A percentile compares a stretch with the other conserved stretches of the same genome.
Evolutionary conservation across 30 jellyfish, hydroid and myxozoan genomes (phyloP).

Genomic region (Aurelia coerulea): DNA sequence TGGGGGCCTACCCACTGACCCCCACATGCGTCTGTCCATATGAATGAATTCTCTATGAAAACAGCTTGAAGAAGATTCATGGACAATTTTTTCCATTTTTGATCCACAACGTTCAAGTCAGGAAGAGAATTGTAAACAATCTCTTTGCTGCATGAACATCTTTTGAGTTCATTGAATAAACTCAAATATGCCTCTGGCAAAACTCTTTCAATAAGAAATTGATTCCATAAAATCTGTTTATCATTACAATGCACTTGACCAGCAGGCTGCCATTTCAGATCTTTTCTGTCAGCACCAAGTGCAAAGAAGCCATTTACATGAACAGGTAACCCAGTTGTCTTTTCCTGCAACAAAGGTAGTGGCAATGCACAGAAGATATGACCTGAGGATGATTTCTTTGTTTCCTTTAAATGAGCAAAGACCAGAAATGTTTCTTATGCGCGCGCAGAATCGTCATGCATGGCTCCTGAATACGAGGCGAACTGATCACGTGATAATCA

Average conservation of each 20-base stretch:
- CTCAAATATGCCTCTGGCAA: conserved; percentile 57
- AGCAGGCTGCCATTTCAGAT: conserved; percentile 79
- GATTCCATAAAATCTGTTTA: conserved; percentile 66
- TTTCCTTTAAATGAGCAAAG: too few relatives aligned
- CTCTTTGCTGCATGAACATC: neutral
- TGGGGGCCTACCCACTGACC: conserved; percentile 34
- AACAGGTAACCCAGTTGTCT: conserved; percentile 80
- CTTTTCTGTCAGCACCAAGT: conserved; percentile 82
- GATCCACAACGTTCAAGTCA: conserved; percentile 48
- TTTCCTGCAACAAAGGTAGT: conserved; percentile 56
- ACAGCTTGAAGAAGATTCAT: conserved; percentile 9
- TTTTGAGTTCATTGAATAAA: conserved; percentile 25
- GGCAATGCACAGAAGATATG: conserved; percentile 85
- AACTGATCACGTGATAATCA: too few relatives aligned
- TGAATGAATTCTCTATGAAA: neutral
- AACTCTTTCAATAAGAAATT: conserved; percentile 43
- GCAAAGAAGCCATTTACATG: conserved; percentile 91
- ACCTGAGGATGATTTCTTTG: conserved; percentile 53
- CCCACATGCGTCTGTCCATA: conserved; percentile 45
- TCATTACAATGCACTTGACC: conserved; percentile 40
- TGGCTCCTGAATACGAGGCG: too few relatives aligned
- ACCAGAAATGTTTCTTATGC: too few relatives aligned
- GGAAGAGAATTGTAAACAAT: conserved; percentile 60
- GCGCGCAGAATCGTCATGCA: too few relatives aligned
- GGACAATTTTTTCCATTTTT: conserved; percentile 63